These are phyloP conservation scores for Pseudomugil tenellus DNA, from an alignment of 2,797 vertebrate genomes.

Conservation along the genomic window DNA sequence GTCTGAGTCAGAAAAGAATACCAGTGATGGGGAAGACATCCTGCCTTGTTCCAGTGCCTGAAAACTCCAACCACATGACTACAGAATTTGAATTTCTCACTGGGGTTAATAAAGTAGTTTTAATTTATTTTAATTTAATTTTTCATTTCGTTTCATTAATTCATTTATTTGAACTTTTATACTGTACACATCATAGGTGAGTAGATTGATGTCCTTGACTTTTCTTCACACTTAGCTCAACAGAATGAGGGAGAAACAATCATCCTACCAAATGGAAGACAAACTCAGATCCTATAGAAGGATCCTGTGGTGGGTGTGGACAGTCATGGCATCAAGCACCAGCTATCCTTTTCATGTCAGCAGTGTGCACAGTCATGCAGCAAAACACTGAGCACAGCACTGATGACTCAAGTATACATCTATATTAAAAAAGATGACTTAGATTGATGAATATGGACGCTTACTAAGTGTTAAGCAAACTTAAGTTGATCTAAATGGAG, in stretches of 20 bases:
- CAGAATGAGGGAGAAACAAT: not conserved
- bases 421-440: not conserved
- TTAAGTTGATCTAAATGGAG: not conserved
- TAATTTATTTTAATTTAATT: conserved; percentile 30
- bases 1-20: no score
- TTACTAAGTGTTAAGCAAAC: not conserved
- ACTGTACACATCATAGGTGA: not conserved
- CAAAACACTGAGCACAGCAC: not conserved
- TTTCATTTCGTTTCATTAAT: conserved; percentile 13
- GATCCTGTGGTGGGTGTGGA: not conserved
- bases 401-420: not conserved
- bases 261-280: not conserved
- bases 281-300: conserved; percentile 4
- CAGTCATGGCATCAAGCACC: not conserved
- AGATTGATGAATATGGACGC: not conserved
- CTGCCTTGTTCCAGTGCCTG: no score
- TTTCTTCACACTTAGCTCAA: conserved; percentile 6
- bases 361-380: not conserved
- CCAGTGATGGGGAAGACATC: no score
- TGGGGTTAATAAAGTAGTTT: conserved; percentile 28
- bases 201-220: not conserved
- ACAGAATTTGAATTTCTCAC: no score
- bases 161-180: no score
- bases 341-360: conserved; percentile 6
- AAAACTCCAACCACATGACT: no score